Base-by-base conservation (phyloP, 2,113 vertebrate genomes). In the Pogona vitticeps region DNA sequence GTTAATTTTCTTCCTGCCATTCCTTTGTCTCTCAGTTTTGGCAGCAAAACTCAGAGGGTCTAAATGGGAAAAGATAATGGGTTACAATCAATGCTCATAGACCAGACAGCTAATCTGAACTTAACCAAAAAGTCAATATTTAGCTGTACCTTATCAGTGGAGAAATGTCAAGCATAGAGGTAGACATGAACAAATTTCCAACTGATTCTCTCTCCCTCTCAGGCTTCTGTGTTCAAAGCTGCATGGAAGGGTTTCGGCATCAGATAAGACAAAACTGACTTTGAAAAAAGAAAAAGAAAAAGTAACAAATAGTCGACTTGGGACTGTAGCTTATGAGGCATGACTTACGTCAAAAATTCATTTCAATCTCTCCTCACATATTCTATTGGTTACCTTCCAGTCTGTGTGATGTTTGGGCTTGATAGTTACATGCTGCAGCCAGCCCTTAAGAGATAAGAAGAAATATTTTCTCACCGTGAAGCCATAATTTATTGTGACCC, bases 71-170 rank as follows among this genome's bases (percentile, higher is more conserved):
- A 93, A 93, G 92, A 93, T 94, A 97, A 92, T 94, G 88, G 78
- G 91, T 95, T 92, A 85, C 86, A 91, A 89, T 95, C 90, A 89
- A 77, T 95, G 86, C 65, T 88, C 28, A 56, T 5, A 46, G 93
- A 94, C 86, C 78, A 95, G 92, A 93, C 83, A 92, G 90, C 84
- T 95, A 95, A 94, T 95, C 94, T 72, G 73, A 96, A 96, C 81
- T 95, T 95, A 92, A 95, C 94, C 93, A 92, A 94, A 96, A 97
- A 96, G 94, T 95, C 94, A 96, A 88, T 95, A 95, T 96, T 96
- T 95, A 95, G 90, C 92, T 93, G 46, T 76, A 93, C 84, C 85
- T 96, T 97, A 95, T 96, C 96, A 94, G 91, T 82, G 86, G 88
- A 90, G 93, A 97, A 97, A 96, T 97, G 95, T 96, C 96, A 96